Evolutionary conservation across 2,113 vertebrate species (phyloP).

Genomic region (Malaclemys terrapin): DNA sequence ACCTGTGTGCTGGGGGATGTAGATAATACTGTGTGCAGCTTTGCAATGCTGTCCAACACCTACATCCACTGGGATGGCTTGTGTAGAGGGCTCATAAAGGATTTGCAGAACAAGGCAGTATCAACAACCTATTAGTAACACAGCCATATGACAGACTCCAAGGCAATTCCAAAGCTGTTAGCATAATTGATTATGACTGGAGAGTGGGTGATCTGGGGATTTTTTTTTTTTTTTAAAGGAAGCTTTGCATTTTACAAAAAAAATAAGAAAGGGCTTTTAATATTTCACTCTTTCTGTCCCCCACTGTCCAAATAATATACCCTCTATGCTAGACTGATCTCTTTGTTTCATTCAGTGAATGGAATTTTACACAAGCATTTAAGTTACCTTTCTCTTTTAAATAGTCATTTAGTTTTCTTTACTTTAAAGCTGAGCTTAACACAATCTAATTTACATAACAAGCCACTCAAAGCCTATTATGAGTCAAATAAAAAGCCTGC

Average conservation of each 20-base stretch:
- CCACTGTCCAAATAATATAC: not conserved
- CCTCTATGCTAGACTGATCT: not conserved
- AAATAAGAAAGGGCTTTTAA: conserved; percentile 12
- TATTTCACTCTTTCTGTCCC: not conserved
- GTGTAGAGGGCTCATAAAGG: conserved; percentile 44
- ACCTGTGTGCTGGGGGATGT: not conserved
- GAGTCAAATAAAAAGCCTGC: conserved; percentile 31
- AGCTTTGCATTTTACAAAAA: not conserved
- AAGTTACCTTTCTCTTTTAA: conserved; percentile 26
- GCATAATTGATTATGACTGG: conserved; percentile 25
- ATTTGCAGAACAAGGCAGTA: conserved; percentile 36
- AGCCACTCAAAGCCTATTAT: conserved; percentile 46
- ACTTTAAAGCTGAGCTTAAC: conserved; percentile 26
- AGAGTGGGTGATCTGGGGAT: not conserved
- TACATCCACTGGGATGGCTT: conserved; percentile 48
- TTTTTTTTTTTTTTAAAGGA: conserved; percentile 25
- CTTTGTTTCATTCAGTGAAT: not conserved
- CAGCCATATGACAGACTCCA: conserved; percentile 15
- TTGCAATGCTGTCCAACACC: conserved; percentile 52
- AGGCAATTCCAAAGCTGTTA: conserved; percentile 43
- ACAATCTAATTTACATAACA: conserved; percentile 40
- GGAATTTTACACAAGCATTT: conserved; percentile 39
- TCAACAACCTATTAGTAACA: conserved; percentile 41
- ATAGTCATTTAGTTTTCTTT: conserved; percentile 41
- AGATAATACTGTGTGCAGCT: conserved; percentile 41